Base-by-base conservation (phyloP, 2,888 invertebrate species). In the Conomelus anceps region DNA sequence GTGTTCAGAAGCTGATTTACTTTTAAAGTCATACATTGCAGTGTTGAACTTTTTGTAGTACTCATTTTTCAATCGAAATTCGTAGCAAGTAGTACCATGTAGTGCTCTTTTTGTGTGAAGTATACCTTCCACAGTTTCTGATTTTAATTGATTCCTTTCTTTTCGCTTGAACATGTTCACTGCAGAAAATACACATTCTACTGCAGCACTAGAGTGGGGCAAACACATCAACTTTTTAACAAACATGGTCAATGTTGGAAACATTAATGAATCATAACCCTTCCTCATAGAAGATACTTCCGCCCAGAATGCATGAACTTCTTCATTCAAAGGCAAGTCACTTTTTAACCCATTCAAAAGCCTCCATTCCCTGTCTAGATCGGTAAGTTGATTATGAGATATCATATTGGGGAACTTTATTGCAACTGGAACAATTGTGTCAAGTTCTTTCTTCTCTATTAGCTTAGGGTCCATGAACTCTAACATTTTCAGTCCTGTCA, bases 1-100 rank as follows among this genome's bases (percentile, higher is more conserved):
- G 17, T 34, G 13, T 17, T 34, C 34, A 34, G 13, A 17, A 34
- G 34, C 34, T 34, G 34, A 17, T 17, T 34, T 34, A 34, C 29
- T 88, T 88, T 88, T 88, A 22, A 88, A 88, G 22, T 88, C 88
- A 34, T 88, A 88, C 88, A 88, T 88, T 20, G 7, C 23, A 11
- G 20, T 17, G 26, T 22, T 34, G 34, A 22, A 41, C n/a, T 34
- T 34, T 17, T 34, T 34, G 13, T 17, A 34, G 17, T 34, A 34
- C 34, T n/a, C 22, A 34, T 88, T 88, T 88, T 26, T 88, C n/a
- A 23, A 11, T 29, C 6, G 17, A 88, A 88, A 88, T 17, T 88
- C 34, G n/a, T 88, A 88, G n/a, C 88, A 88, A 22, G 26, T 88
- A 29, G 23, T 34, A n/a, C 11, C 88, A 29, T 88, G 22, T 22